These are phyloP conservation scores for Oikopleura dioica DNA, from an alignment of 23 tunicate species.

Conservation along the genomic window DNA sequence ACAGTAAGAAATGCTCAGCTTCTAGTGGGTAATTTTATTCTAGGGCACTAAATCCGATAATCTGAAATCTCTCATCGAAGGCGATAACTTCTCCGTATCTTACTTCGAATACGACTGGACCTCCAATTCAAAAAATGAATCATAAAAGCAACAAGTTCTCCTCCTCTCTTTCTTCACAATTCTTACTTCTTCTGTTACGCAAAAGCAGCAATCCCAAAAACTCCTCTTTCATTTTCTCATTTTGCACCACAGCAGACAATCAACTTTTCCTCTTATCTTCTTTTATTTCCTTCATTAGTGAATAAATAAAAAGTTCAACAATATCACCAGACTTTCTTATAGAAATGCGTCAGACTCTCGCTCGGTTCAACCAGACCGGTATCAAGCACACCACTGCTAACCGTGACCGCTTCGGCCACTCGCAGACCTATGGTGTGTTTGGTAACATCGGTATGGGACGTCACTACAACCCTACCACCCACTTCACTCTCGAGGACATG, in stretches of 20 bases:
- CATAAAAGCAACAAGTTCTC: not conserved
- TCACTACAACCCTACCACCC: not conserved
- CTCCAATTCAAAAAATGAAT: not conserved
- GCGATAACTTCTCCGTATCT: not conserved
- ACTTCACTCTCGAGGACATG: not conserved
- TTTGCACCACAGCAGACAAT: too few species aligned
- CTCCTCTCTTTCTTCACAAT: not conserved
- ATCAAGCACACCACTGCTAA: not conserved
- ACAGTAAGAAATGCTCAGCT: too few species aligned
- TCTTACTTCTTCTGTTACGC: too few species aligned
- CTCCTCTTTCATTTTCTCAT: not conserved
- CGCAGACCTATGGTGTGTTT: not conserved
- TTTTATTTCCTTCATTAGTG: too few species aligned
- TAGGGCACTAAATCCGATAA: not conserved
- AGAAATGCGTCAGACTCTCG: not conserved
- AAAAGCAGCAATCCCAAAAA: too few species aligned
- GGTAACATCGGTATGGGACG: not conserved
- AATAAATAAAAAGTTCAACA: too few species aligned
- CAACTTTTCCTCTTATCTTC: too few species aligned
- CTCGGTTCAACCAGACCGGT: not conserved
- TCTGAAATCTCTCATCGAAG: not conserved
- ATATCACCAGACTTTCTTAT: too few species aligned
- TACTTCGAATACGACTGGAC: not conserved
- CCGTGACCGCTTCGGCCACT: not conserved
- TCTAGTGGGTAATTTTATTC: too few species aligned